phyloP scores from a whole-genome alignment of 2,797 vertebrate genomes.

The Thamnophis elegans region DNA sequence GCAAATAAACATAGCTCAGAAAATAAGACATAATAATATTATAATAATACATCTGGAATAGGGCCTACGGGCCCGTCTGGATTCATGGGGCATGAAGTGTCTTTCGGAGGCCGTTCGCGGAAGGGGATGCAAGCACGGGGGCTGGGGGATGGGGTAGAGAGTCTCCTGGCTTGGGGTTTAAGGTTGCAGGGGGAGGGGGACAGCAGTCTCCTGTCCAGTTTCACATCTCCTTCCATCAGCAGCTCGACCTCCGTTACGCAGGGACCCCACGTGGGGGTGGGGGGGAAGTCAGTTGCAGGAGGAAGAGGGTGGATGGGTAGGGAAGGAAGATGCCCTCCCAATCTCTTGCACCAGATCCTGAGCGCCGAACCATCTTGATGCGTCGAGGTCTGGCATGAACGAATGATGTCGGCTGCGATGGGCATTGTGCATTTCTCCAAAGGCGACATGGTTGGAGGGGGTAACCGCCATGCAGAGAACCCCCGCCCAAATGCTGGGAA shows the following conservation, averaged over 20 bases:
- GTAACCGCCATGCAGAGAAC: neutral
- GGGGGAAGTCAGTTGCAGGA: too few species aligned
- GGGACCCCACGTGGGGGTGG: too few species aligned
- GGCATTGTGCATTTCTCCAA: neutral
- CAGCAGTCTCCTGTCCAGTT: neutral
- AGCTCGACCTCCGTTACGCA: neutral
- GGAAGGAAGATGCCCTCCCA: neutral
- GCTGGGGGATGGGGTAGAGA: neutral
- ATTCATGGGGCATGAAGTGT: constrained; percentile 8
- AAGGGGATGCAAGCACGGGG: neutral
- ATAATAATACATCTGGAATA: constrained; percentile 31
- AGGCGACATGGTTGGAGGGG: neutral
- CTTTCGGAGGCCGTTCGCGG: neutral
- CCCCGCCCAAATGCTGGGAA: neutral
- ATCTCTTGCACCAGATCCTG: neutral
- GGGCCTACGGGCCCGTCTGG: constrained; percentile 20
- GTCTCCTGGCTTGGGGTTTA: neutral
- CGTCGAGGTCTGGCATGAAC: fast-evolving
- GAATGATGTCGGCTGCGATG: neutral
- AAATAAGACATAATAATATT: constrained; percentile 31
- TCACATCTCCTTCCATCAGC: neutral
- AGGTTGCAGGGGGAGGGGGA: neutral
- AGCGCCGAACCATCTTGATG: neutral
- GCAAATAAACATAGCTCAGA: constrained; percentile 40
- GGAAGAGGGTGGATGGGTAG: neutral